Base-by-base conservation (phyloP, 2,113 vertebrate genomes). In the Engraulis encrasicolus region DNA sequence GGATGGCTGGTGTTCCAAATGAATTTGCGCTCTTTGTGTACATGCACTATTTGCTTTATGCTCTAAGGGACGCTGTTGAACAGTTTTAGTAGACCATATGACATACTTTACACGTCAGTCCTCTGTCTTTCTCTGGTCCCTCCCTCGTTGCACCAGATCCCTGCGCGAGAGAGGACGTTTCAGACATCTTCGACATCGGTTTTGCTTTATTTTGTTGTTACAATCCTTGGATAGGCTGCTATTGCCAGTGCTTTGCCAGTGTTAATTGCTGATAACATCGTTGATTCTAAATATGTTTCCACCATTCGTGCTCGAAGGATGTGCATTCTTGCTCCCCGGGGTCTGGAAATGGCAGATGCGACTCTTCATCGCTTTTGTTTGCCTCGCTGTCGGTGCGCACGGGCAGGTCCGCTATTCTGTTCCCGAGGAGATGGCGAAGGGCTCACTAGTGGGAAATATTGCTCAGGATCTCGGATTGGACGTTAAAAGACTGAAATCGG, bases 41-140 rank as follows among this genome's bases (percentile, higher is more conserved):
- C 0, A 18, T 83, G 93, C 91, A 95, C 91, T 95, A 93, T 94
- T 94, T 94, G 92, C 7, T 91, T 88, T 88, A 91, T 89, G 93
- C 95, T 95, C 91, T 95, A 86, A 89, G 96, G 91, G 95, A 91
- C 95, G 95, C 95, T 96, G 95, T 96, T 93, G 95, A 89, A 93
- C 95, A 94, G 92, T 93, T 93, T 49, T 82, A 78, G 3, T 4
- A 66, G 36, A 77, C 18, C 18, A 15, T 50, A 79, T 6, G 23
- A 37, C 2, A 50, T 1, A 0, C 50, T 14, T 27, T 20, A 0
- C 1, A 48, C 37, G 40, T 37, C 74, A 78, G 71, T 87, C 88
- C 87, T 17, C 12, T 82, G 40, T 45, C 66, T 52, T 23, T 2
- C 54, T 1, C 78, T 20, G 12, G 6, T 17, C 15, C 77, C 38